phyloP scores from a whole-genome alignment of 2,888 invertebrate species.

The Meloe dianella region DNA sequence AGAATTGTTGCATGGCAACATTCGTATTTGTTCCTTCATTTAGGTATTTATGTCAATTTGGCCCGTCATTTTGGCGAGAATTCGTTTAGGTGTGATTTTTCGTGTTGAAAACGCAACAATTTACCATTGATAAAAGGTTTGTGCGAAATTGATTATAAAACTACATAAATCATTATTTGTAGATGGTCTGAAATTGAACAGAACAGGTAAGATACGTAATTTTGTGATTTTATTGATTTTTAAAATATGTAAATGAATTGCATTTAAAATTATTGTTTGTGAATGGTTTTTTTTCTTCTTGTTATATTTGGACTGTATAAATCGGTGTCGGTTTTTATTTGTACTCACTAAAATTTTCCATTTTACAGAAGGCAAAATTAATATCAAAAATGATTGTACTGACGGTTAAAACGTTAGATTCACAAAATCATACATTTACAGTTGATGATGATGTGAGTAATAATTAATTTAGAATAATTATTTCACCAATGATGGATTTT shows the following conservation, averaged over 20 bases:
- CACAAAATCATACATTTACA: slow-evolving; percentile 80
- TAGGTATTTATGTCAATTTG: not conserved
- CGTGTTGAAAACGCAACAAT: not conserved
- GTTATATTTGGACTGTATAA: not conserved
- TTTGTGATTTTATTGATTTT: not conserved
- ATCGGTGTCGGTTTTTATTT: not conserved
- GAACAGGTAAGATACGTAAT: not conserved
- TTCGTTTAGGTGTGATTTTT: not conserved
- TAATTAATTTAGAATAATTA: slow-evolving; percentile 1
- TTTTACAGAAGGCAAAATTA: not conserved
- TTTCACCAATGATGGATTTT: not conserved
- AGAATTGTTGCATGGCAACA: not conserved
- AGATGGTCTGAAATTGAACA: not conserved
- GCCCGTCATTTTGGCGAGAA: not conserved
- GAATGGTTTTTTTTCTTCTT: not conserved
- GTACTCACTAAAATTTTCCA: not conserved
- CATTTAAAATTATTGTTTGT: no score
- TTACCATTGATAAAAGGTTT: not conserved
- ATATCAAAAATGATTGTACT: slow-evolving; percentile 72
- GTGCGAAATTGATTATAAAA: not conserved
- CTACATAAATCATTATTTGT: not conserved
- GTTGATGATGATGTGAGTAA: slow-evolving; percentile 85
- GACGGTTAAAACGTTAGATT: slow-evolving; percentile 89
- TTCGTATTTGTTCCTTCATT: not conserved
- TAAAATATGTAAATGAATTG: not conserved